A percentile compares a stretch with the other conserved stretches of the same genome.
phyloP scores from a whole-genome alignment of 1,140 invertebrate species.

The Choristoneura fumiferana region DNA sequence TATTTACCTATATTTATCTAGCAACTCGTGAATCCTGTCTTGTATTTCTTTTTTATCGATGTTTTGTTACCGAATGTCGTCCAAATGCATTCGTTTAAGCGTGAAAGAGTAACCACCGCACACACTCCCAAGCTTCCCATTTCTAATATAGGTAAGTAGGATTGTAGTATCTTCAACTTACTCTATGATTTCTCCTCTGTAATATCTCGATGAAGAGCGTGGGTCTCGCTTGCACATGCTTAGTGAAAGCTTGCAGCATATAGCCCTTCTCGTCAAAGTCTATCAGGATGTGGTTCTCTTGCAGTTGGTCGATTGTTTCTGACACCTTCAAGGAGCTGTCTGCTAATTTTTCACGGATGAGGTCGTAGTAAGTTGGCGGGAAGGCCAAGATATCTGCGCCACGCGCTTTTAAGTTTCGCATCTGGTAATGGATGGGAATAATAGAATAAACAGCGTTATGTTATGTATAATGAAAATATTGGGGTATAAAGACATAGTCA shows the following conservation, averaged over 20 bases:
- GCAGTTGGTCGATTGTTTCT: conserved; percentile 90
- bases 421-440: conserved; percentile 76
- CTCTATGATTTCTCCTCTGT: conserved; percentile 96
- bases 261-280: conserved; percentile 99
- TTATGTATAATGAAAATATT: no score
- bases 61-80: no score
- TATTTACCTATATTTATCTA: no score
- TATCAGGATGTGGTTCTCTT: conserved; percentile 95
- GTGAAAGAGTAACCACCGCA: no score
- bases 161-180: conserved; percentile 81
- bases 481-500: no score
- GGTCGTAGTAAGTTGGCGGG: conserved; percentile 94
- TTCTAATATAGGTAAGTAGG: no score
- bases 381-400: conserved; percentile 95
- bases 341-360: conserved; percentile 88
- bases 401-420: conserved; percentile 87
- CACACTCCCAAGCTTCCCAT: no score
- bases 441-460: not conserved
- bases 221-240: conserved; percentile 97
- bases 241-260: conserved; percentile 98
- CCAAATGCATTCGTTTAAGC: no score
- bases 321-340: conserved; percentile 87
- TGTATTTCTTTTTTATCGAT: no score
- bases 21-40: no score
- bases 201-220: conserved; percentile 99